Evolutionary conservation across 1,140 invertebrate species (phyloP), one percentile per base, ranked within the genome.

Genomic region (Paraescarpia echinospica): DNA sequence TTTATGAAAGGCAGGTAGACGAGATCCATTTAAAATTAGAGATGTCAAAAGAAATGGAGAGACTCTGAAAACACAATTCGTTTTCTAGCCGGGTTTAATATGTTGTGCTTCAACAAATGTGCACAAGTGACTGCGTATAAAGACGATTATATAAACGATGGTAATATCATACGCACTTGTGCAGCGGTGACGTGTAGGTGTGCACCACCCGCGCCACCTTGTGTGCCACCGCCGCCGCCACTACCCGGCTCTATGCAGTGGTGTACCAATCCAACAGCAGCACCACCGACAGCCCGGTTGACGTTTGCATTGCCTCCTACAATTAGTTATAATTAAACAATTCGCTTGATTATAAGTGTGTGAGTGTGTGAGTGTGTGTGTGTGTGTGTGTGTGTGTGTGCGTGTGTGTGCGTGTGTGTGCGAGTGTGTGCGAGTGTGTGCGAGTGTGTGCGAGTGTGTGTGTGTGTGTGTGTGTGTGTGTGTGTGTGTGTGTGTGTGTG

Each of bases 151-250:
- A 77, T 77, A 22, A 4, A 22, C 59, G 12, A 77, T 77, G 12
- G 27, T 22, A 77, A 77, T 31, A 77, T 77, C 22, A 18, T 31
- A 90, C 33, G 14, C 35, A 90, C 89, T 35, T 90, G 91, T 92
- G 12, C 51, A 59, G 91, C 89, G 4, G 33, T 90, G 89, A 93
- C 93, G 92, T 93, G 93, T 27, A 89, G 77, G 91, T n/a, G 93
- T 41, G 22, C 92, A 34, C 93, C 94, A 34, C 94, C 94, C 93
- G 93, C 93, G 33, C 59, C 59, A 77, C 59, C 59, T 77, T 18
- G 14, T 77, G 51, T 92, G 22, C 94, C 94, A 34, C 94, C 95
- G 9, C 95, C 95, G 9, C 95, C 95, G n/a, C 95, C 94, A 94
- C 95, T 95, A n/a, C 95, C 95, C 35, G 93, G 93, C 51, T 94